Evolutionary conservation across 2,888 invertebrate genomes (phyloP).

Genomic region (Laspeyria flexula): DNA sequence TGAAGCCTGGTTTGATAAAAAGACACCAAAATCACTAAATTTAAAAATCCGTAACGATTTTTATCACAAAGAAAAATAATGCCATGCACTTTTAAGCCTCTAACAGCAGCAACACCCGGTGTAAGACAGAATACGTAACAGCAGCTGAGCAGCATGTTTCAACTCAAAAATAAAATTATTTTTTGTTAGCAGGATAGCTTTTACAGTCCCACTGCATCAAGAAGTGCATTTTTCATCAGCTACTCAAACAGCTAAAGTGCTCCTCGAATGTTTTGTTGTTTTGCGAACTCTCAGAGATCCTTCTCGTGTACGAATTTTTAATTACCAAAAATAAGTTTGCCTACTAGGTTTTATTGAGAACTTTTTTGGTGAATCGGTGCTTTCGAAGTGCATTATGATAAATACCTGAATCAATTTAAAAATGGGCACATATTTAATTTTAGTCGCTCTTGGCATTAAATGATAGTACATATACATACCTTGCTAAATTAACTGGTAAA

Average conservation of each 20-base stretch:
- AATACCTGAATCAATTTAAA: no score
- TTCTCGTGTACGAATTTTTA: not conserved
- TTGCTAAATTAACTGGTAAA: no score
- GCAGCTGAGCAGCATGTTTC: conserved; percentile 14
- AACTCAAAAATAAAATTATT: conserved; percentile 5
- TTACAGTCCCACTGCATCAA: conserved; percentile 44
- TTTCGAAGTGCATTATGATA: no score
- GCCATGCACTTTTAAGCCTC: conserved; percentile 10
- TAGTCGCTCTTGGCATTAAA: no score
- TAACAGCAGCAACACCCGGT: conserved; percentile 24
- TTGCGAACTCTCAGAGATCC: conserved; percentile 21
- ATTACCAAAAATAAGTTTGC: not conserved
- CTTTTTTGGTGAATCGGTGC: not conserved
- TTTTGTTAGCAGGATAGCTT: conserved; percentile 12
- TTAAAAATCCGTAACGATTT: no score
- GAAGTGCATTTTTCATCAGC: conserved; percentile 55
- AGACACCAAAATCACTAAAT: no score
- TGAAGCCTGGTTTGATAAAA: no score
- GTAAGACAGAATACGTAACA: conserved; percentile 33
- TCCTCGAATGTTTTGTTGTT: conserved; percentile 16
- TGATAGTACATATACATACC: no score
- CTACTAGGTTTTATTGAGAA: no score
- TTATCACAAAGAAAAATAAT: no score
- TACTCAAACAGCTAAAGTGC: conserved; percentile 47
- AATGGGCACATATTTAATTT: no score